phyloP scores from a whole-genome alignment of 2,888 invertebrate species.

The Myopa testacea region DNA sequence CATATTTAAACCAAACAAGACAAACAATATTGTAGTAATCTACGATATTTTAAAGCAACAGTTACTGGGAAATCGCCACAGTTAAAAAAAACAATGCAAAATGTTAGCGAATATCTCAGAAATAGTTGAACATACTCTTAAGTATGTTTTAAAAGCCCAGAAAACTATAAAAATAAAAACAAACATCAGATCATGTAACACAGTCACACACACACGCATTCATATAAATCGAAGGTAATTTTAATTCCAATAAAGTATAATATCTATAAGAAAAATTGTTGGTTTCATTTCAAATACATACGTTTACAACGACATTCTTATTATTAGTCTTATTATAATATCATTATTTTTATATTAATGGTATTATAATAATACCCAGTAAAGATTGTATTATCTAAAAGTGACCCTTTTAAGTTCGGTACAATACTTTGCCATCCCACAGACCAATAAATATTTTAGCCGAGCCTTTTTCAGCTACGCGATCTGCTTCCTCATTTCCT shows the following conservation, averaged over 20 bases:
- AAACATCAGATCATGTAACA: background rate
- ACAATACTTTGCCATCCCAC: no score
- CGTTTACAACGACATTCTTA: no score
- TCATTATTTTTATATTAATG: no score
- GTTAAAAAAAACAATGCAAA: slow-evolving; percentile 31
- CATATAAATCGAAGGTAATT: slow-evolving; percentile 36
- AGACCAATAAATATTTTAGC: no score
- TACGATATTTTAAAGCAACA: background rate
- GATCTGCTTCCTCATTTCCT: no score
- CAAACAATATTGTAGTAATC: background rate
- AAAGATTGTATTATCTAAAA: no score
- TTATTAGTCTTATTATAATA: no score
- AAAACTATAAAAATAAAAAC: background rate
- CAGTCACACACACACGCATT: slow-evolving; percentile 14
- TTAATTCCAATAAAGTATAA: slow-evolving; percentile 36
- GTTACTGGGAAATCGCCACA: slow-evolving; percentile 19
- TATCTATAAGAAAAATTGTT: slow-evolving; percentile 21
- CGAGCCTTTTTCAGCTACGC: no score
- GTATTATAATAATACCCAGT: no score
- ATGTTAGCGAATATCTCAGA: slow-evolving; percentile 32
- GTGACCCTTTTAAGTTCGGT: no score
- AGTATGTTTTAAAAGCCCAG: no score
- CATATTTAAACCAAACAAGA: background rate
- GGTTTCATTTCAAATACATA: background rate
- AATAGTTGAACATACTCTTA: slow-evolving; percentile 27